Evolutionary conservation across 2,113 vertebrate species (phyloP).

Genomic region (Anser brachyrhynchus): DNA sequence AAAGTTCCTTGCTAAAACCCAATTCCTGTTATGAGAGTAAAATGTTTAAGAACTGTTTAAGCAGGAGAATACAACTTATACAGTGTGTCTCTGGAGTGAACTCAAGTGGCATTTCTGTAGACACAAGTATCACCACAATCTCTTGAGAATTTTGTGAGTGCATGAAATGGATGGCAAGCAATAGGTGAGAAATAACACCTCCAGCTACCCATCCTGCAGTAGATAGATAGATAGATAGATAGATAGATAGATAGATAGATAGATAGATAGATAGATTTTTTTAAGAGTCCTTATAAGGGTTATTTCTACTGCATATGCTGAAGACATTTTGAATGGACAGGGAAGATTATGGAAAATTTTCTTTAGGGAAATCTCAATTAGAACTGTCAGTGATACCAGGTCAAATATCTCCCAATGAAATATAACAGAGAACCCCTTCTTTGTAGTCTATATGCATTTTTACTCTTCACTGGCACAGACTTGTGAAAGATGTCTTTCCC

Average conservation of each 20-base stretch:
- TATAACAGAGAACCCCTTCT: neutral
- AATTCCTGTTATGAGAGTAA: neutral
- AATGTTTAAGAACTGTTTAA: neutral
- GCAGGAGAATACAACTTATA: neutral
- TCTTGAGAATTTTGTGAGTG: neutral
- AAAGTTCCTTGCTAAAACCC: neutral
- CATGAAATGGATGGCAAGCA: neutral
- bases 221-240: too few relatives aligned
- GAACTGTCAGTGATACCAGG: neutral
- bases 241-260: too few relatives aligned
- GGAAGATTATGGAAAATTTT: neutral
- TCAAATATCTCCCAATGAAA: neutral
- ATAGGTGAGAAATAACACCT: neutral
- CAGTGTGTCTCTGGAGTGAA: neutral
- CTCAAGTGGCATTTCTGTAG: neutral
- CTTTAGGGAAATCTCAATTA: neutral
- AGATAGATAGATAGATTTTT: neutral
- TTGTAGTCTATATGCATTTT: neutral
- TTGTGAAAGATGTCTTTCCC: neutral
- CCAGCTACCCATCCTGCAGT: neutral
- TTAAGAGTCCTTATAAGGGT: neutral
- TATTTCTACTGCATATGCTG: neutral
- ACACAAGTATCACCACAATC: neutral
- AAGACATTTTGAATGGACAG: neutral
- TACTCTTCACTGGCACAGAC: neutral